phyloP scores from a whole-genome alignment of 2,797 vertebrate species.

The Pangasius macronema region DNA sequence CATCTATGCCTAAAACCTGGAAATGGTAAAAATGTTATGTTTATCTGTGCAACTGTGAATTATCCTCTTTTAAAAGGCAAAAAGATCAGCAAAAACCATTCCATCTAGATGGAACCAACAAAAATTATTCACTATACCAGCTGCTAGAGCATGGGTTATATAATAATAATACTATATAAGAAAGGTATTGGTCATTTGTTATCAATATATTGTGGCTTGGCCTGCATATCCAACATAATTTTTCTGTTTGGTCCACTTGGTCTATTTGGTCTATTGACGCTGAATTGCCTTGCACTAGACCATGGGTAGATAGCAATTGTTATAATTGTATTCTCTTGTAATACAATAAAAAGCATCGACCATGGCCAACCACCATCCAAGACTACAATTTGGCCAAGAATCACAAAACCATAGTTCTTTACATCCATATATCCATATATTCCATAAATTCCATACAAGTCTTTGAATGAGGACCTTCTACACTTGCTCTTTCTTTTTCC shows the following conservation, averaged over 20 bases:
- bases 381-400: not conserved
- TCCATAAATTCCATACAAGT: not conserved
- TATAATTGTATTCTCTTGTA: not conserved
- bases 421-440: not conserved
- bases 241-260: not conserved
- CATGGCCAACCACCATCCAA: not conserved
- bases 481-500: not conserved
- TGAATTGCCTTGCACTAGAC: not conserved
- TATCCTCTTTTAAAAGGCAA: not conserved
- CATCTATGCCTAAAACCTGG: not conserved
- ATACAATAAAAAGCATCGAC: not conserved
- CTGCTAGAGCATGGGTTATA: not conserved
- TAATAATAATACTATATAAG: not conserved
- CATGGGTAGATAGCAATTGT: not conserved
- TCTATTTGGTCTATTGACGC: not conserved
- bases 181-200: conserved; percentile 1
- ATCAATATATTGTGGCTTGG: not conserved
- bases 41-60: not conserved
- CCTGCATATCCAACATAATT: not conserved
- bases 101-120: not conserved
- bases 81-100: not conserved
- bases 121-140: not conserved
- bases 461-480: not conserved
- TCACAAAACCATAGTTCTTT: not conserved
- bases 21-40: not conserved